Conservation (phyloP, 1,140 invertebrate species). For the Coenobita brevimanus region DNA sequence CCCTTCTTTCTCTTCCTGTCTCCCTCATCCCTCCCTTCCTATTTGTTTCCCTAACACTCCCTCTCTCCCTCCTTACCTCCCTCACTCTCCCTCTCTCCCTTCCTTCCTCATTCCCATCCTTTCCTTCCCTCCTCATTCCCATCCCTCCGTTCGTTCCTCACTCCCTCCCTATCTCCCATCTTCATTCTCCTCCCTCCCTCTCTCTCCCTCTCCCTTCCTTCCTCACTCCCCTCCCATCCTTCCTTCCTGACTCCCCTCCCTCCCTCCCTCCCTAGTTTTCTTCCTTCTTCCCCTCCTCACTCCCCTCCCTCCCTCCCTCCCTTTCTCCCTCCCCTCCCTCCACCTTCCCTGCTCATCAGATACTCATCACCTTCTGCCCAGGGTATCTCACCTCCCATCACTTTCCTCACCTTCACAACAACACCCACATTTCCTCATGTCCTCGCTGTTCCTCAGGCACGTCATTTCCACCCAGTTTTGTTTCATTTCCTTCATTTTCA, state of each 20-base stretch:
- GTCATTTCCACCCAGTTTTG: too few relatives aligned
- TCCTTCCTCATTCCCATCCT: not conserved
- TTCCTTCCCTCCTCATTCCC: not conserved
- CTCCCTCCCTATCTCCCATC: not conserved
- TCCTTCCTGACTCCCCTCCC: not conserved
- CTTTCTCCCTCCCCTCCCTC: not conserved
- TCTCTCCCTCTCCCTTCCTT: not conserved
- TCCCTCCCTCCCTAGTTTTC: not conserved
- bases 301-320: not conserved
- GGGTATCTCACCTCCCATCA: not conserved
- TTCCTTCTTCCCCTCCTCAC: not conserved
- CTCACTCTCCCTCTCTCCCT: not conserved
- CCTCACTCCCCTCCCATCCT: not conserved
- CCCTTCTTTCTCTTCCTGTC: too few relatives aligned
- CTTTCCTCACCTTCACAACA: too few relatives aligned
- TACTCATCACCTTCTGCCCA: not conserved
- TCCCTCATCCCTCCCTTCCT: too few relatives aligned
- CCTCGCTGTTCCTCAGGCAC: too few relatives aligned
- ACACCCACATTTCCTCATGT: too few relatives aligned
- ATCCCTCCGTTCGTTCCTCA: not conserved
- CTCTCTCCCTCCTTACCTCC: not conserved
- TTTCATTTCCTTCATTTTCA: too few relatives aligned
- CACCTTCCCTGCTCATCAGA: not conserved
- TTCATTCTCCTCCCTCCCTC: not conserved
- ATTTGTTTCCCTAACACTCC: too few relatives aligned